Evolutionary conservation across 2,888 invertebrate species (phyloP), one percentile per base, ranked within the genome.

Genomic region (Cerastoderma edule): DNA sequence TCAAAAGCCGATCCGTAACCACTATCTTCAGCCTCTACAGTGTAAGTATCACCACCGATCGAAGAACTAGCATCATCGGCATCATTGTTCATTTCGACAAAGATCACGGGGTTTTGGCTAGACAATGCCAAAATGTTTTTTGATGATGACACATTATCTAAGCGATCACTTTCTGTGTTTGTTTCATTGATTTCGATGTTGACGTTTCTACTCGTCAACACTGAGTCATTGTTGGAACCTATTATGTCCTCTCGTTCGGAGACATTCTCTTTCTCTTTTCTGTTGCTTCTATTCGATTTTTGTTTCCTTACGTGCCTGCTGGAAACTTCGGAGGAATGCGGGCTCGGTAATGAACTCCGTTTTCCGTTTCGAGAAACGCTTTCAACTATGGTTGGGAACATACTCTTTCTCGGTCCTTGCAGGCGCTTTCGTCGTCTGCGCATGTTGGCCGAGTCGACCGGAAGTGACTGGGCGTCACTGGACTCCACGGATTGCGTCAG

Each of bases 361-460:
- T 27, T 60, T 22, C 27, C 39, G 16, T 32, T 2, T 60, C 24
- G 35, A 19, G 57, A 57, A 4, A 32, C 19, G 39, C 33, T 60
- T 27, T 60, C 60, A 27, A 39, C 3, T 24, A 60, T 60, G 6
- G 60, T 35, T 19, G 60, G 60, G n/a, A 60, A 60, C 24, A 32
- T 39, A 13, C 39, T 22, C 24, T 35, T 60, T 22, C n/a, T 5
- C 3, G 57, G 35, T 33, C 35, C 27, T 10, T 60, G 60, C 2
- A 60, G 39, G 10, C 39, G 60, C 33, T 48, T 66, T 16, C 24
- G 44, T n/a, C 66, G 48, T 39, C 39, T 60, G 10, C 66, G 27
- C 4, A 66, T 48, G 1, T 66, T 48, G 2, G 66, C 66, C 24
- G 66, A 66, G 50, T 66, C 50, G n/a, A 66, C 66, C 13, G 66